Conservation (phyloP, 2,797 vertebrate species). For the Chrysocyon brachyurus region DNA sequence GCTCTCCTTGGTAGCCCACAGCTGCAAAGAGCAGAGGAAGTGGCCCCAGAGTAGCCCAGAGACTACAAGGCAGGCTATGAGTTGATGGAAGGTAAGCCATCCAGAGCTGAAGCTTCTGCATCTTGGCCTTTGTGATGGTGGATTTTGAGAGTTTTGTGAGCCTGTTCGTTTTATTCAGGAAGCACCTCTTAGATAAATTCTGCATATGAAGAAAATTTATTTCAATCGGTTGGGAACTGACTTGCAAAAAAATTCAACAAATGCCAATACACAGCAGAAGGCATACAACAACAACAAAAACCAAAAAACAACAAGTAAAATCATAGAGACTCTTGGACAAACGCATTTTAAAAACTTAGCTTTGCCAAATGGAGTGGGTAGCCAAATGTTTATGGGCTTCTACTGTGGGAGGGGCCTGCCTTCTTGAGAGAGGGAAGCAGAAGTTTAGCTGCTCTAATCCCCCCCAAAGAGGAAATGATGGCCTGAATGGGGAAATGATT, state of each 20-base stretch:
- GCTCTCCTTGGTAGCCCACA: neutral
- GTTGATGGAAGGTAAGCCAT: neutral
- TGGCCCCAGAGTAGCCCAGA: neutral
- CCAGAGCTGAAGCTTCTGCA: neutral
- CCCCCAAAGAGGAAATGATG: neutral
- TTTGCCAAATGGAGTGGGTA: neutral
- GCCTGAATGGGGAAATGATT: neutral
- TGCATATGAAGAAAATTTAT: neutral
- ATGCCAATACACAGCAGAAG: neutral
- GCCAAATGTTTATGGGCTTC: neutral
- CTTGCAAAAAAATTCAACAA: neutral
- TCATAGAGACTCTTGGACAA: neutral
- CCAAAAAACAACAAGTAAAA: neutral
- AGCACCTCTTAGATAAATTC: slow-evolving; percentile 10
- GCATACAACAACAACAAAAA: neutral
- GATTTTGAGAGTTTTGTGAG: neutral
- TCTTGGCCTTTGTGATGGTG: neutral
- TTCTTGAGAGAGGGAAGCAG: neutral
- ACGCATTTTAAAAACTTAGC: slow-evolving; percentile 24
- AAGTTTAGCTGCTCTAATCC: neutral
- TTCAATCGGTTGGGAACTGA: neutral
- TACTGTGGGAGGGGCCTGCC: neutral
- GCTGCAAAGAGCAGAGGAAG: neutral
- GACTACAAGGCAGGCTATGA: neutral
- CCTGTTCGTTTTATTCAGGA: slow-evolving; percentile 9